Conservation (phyloP, 2,113 vertebrate species). For the Hemiprocne comata region DNA sequence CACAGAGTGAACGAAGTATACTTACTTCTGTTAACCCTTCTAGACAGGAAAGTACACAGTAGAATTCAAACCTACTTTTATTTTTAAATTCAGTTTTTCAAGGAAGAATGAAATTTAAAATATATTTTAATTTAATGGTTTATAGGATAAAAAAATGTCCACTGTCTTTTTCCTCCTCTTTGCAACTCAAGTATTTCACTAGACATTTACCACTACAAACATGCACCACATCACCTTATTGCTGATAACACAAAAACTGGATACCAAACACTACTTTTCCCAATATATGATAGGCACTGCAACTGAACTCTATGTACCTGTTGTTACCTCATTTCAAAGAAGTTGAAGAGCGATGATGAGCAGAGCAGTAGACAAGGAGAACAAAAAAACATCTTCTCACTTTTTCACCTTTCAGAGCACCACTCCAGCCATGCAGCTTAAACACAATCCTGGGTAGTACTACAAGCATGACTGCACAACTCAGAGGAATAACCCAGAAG, state of each 20-base stretch:
- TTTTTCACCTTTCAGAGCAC: background rate
- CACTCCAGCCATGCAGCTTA: background rate
- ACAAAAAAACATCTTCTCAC: background rate
- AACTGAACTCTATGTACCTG: background rate
- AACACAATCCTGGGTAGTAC: background rate
- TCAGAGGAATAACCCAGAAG: background rate
- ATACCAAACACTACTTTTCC: background rate
- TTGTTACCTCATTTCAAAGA: background rate
- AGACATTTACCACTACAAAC: background rate
- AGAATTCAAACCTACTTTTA: background rate
- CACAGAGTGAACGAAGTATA: background rate
- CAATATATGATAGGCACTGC: background rate
- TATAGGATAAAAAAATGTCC: background rate
- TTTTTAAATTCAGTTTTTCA: background rate
- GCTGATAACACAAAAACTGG: background rate
- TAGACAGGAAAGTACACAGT: background rate
- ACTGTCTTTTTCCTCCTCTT: background rate
- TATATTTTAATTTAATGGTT: background rate
- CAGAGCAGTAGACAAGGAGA: background rate
- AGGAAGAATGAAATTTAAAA: background rate
- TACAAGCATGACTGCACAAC: background rate
- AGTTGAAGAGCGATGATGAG: background rate
- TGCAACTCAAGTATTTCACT: background rate
- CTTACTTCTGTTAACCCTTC: background rate
- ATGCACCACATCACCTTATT: background rate